Evolutionary conservation across 2,888 invertebrate species (phyloP), one percentile per base, ranked within the genome.

Genomic region (Pollenia labialis): DNA sequence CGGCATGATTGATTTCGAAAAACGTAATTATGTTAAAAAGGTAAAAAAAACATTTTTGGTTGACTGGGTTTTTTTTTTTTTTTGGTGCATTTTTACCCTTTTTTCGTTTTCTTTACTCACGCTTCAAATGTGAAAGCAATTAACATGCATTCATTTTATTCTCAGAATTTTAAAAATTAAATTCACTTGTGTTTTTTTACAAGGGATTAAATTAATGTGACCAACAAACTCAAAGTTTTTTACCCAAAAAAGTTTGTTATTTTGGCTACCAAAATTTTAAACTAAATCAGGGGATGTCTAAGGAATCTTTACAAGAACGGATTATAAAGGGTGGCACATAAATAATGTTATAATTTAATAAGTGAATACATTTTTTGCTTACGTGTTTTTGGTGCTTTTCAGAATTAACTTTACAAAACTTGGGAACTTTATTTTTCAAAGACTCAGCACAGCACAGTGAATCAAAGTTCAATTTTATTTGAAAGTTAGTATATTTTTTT

Each of bases 1-100:
- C 64, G 91, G 91, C 66, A 90, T 91, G 85, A 93, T 92, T 87
- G 92, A 93, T 89, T 91, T 91, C 84, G 92, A 91, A 83, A 93
- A 93, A 80, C 92, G 93, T 81, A 92, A 93, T 69, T 91, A 93
- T 90, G 91, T 94, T 84, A 92, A 92, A 89, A 89, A 92, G 92
- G 92, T 92, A 93, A 90, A 87, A 76, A 42, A 40, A 75, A 56
- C n/a, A n/a, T 71, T 68, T 72, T 10, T 69, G 14, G 40, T 60
- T 66, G 23, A 9, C n/a, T 62, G 50, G 6, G n/a, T 52, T 23
- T 16, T 40, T 58, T 23, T 18, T 56, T 71, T 54, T 66, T n/a
- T 42, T 4, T 10, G 60, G 9, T 64, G 16, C 12, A 54, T 56
- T 69, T 32, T 68, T 14, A 12, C 40, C 42, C n/a, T 74, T 58